phyloP scores from a whole-genome alignment of 2,888 invertebrate species.

The Papilio elwesi region DNA sequence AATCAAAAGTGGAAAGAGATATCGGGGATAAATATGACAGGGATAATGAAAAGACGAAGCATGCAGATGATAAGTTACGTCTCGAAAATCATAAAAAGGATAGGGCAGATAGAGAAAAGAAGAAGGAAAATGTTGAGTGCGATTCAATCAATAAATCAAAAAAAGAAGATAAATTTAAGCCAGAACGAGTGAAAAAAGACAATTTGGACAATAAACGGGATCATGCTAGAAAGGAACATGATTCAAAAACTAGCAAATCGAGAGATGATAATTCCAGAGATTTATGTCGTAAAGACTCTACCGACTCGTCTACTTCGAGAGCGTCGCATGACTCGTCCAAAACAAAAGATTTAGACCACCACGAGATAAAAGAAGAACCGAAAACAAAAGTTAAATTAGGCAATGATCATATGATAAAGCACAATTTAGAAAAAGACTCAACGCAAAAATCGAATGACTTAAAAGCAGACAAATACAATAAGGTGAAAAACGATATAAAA shows the following conservation, averaged over 20 bases:
- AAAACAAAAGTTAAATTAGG: slow-evolving; percentile 66
- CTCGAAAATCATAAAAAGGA: slow-evolving; percentile 81
- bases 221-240: slow-evolving; percentile 69
- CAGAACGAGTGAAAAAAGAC: slow-evolving; percentile 73
- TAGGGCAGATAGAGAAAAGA: slow-evolving; percentile 70
- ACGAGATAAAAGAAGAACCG: slow-evolving; percentile 70
- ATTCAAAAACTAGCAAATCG: slow-evolving; percentile 71
- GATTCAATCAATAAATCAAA: slow-evolving; percentile 60
- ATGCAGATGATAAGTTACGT: slow-evolving; percentile 69
- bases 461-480: slow-evolving; percentile 56
- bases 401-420: slow-evolving; percentile 78
- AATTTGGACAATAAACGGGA: slow-evolving; percentile 70
- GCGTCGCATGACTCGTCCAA: slow-evolving; percentile 75
- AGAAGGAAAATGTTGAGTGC: slow-evolving; percentile 62
- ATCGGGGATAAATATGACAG: slow-evolving; percentile 59
- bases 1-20: slow-evolving; percentile 60
- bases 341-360: slow-evolving; percentile 67
- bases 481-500: slow-evolving; percentile 75
- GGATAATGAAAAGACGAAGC: slow-evolving; percentile 65
- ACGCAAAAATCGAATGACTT: slow-evolving; percentile 50
- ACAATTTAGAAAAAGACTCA: slow-evolving; percentile 78
- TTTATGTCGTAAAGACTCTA: slow-evolving; percentile 78
- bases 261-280: slow-evolving; percentile 75
- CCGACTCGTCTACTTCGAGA: slow-evolving; percentile 77
- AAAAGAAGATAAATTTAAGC: slow-evolving; percentile 81